A percentile compares a stretch with the other conserved stretches of the same genome.
Evolutionary conservation across 2,113 vertebrate species (phyloP).

Genomic region (Pheucticus melanocephalus): DNA sequence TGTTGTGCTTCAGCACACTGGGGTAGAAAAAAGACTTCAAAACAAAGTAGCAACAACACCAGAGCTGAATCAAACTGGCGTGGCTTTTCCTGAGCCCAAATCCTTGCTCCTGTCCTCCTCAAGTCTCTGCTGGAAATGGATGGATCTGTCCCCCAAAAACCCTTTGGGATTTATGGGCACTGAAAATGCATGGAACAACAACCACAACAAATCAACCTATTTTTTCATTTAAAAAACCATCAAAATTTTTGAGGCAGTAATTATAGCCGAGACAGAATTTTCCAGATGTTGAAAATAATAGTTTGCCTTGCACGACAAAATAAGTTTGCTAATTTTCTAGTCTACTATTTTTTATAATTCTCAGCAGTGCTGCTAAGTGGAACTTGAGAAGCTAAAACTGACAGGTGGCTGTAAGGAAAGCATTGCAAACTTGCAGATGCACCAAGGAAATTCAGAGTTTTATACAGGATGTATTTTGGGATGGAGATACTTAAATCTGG

Average conservation of each 20-base stretch:
- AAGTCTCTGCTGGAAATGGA: neutral
- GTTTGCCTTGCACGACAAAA: neutral
- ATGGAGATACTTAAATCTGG: neutral
- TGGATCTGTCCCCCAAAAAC: neutral
- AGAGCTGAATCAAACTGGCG: neutral
- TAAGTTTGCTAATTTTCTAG: neutral
- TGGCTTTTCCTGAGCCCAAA: neutral
- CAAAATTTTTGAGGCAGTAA: neutral
- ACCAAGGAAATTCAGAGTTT: neutral
- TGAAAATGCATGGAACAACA: neutral
- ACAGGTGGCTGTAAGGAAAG: neutral
- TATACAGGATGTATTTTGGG: neutral
- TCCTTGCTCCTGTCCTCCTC: fast-evolving
- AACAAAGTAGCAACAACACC: neutral
- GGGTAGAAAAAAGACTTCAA: neutral
- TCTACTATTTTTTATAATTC: neutral
- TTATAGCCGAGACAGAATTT: neutral
- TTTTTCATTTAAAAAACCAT: neutral
- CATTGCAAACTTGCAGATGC: neutral
- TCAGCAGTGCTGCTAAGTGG: neutral
- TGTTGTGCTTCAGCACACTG: neutral
- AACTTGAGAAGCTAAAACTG: neutral
- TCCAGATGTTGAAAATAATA: neutral
- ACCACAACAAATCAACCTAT: neutral
- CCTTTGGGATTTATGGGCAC: neutral